Base-by-base conservation (phyloP, 2,797 vertebrate species). In the Gymnothorax reevesii region DNA sequence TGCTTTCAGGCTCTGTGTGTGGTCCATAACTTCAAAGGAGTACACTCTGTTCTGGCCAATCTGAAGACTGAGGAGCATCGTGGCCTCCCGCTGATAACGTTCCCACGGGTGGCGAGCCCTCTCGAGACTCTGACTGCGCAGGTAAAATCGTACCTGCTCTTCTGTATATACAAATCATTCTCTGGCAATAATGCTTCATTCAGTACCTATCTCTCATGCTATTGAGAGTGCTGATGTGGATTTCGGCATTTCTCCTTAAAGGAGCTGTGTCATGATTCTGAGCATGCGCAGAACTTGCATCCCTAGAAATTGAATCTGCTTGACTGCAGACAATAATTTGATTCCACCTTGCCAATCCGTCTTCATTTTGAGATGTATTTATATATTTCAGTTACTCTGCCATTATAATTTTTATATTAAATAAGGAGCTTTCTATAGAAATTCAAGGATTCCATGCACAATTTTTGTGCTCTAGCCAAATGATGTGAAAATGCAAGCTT, bases 71-170 rank as follows among this genome's bases (percentile, higher is more conserved):
- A 99, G 92, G 98, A 98, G 84, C 97, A 98, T 89, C 95, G 97
- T 7, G 97, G 97, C 83, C 95, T 98, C 77, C 97, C 98, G 0
- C 93, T 99, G 88, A 99, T 99, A 97, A 98, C 98, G 88, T 99
- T 99, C 93, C 98, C 98, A 27, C 98, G 98, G 89, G 97, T 99
- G 90, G 98, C 99, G 94, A 99, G 97, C 93, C 98, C 98, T 80
- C 95, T 99, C 94, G 98, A 99, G 95, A 99, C 98, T 55, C 90
- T 99, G 94, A 99, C 98, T 90, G 98, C 98, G 93, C 98, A 99
- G 98, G 98, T 99, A 94, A 86, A 64, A 20, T 9, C 7, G 15
- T 22, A 10, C 20, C 1, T 27, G 25, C 17, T 27, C 27, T 42
- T 42, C 69, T 33, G 25, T 15, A 13, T 33, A 33, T 17, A 5